phyloP scores from a whole-genome alignment of 2,888 invertebrate genomes.

The Acrocyrtus sp. region DNA sequence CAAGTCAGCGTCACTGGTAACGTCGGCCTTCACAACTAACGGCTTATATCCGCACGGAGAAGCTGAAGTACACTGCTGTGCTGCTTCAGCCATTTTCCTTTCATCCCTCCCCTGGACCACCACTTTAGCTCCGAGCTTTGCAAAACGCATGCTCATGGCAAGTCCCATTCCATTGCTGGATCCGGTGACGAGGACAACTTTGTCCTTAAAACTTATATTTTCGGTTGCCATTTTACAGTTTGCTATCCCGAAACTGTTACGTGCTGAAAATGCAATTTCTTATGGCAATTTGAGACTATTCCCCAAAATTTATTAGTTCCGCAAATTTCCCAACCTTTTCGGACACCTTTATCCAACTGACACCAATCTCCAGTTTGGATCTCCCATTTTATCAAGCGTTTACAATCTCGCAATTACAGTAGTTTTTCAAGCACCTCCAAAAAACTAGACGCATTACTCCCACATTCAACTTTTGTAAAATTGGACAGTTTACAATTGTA shows the following conservation, averaged over 20 bases:
- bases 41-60: slow-evolving; percentile 39
- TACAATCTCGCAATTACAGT: too few relatives aligned
- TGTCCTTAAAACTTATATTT: slow-evolving; percentile 42
- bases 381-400: too few relatives aligned
- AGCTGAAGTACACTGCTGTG: slow-evolving; percentile 25
- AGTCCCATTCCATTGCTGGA: slow-evolving; percentile 53
- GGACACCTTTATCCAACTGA: too few relatives aligned
- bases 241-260: not conserved
- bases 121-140: slow-evolving; percentile 48
- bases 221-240: slow-evolving; percentile 33
- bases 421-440: too few relatives aligned
- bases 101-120: slow-evolving; percentile 49
- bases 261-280: too few relatives aligned
- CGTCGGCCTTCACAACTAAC: slow-evolving; percentile 53
- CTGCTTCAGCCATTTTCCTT: slow-evolving; percentile 42
- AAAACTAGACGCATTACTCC: not conserved
- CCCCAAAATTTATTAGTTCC: too few relatives aligned
- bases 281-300: too few relatives aligned
- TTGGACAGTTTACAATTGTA: too few relatives aligned
- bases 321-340: too few relatives aligned
- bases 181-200: slow-evolving; percentile 50
- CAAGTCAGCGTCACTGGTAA: slow-evolving; percentile 64
- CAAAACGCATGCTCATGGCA: slow-evolving; percentile 39
- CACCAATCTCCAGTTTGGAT: too few relatives aligned
- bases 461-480: not conserved